Evolutionary conservation across 1,140 invertebrate species (phyloP).

Genomic region (Papilio xuthus): DNA sequence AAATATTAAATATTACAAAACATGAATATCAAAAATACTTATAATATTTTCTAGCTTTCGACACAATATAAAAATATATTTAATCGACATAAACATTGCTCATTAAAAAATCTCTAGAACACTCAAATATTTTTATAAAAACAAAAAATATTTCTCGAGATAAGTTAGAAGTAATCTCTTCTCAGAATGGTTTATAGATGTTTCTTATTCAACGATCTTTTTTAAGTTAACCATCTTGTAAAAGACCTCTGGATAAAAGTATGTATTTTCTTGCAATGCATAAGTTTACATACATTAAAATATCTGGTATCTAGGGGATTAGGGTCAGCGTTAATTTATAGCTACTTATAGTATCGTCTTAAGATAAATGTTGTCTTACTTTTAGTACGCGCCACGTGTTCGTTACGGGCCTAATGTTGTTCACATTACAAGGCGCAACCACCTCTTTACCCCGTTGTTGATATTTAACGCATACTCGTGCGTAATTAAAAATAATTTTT

Average conservation of each 20-base stretch:
- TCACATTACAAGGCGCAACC: neutral
- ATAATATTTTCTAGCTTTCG: neutral
- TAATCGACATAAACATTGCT: neutral
- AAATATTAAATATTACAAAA: neutral
- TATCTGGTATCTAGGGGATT: slow-evolving; percentile 31
- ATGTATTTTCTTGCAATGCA: neutral
- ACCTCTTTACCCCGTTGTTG: neutral
- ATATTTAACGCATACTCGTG: too few species aligned
- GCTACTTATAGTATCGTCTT: slow-evolving; percentile 56
- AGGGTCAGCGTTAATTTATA: slow-evolving; percentile 50
- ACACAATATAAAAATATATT: neutral
- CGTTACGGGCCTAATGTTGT: slow-evolving; percentile 50
- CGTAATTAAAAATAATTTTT: too few species aligned
- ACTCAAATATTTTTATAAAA: neutral
- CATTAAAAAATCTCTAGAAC: neutral
- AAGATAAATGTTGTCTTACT: slow-evolving; percentile 66
- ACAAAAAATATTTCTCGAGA: neutral
- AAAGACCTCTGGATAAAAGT: neutral
- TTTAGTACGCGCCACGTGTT: slow-evolving; percentile 59
- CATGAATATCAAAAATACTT: neutral
- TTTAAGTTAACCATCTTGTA: neutral
- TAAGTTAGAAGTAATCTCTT: neutral
- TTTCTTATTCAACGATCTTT: neutral
- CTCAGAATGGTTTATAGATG: neutral
- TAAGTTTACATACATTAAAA: neutral